phyloP scores from a whole-genome alignment of 2,888 invertebrate genomes.

The Tachina lurida region DNA sequence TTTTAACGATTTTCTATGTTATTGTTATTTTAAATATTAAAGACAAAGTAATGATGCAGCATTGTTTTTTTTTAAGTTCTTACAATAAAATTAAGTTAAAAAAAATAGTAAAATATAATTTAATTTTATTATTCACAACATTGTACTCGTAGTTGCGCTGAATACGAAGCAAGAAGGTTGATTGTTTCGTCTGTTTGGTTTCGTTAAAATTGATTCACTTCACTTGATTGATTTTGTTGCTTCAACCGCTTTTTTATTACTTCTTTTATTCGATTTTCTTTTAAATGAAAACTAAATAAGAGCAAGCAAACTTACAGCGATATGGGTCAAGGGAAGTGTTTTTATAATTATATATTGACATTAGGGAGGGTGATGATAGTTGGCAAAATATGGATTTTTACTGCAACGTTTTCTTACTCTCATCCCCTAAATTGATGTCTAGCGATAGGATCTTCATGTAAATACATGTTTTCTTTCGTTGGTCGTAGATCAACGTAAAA shows the following conservation, averaged over 20 bases:
- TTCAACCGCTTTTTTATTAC: conserved; percentile 34
- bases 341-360: too few species aligned
- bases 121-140: conserved; percentile 9
- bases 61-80: conserved; percentile 26
- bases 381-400: too few species aligned
- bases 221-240: conserved; percentile 64
- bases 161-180: conserved; percentile 31
- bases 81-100: conserved; percentile 19
- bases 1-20: conserved; percentile 57
- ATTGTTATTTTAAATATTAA: conserved; percentile 42
- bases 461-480: too few species aligned
- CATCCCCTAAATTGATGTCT: too few species aligned
- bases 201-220: conserved; percentile 57
- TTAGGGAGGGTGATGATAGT: too few species aligned
- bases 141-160: conserved; percentile 8
- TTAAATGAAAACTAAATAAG: conserved; percentile 48
- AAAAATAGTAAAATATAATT: conserved; percentile 26
- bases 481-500: too few species aligned
- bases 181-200: conserved; percentile 43
- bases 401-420: too few species aligned
- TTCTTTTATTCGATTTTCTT: conserved; percentile 42
- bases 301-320: conserved; percentile 45
- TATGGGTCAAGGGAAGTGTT: conserved; percentile 53
- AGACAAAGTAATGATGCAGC: conserved; percentile 50
- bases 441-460: too few species aligned